These are phyloP conservation scores for Zapornia atra DNA, from an alignment of 2,113 vertebrate genomes.

Conservation along the genomic window DNA sequence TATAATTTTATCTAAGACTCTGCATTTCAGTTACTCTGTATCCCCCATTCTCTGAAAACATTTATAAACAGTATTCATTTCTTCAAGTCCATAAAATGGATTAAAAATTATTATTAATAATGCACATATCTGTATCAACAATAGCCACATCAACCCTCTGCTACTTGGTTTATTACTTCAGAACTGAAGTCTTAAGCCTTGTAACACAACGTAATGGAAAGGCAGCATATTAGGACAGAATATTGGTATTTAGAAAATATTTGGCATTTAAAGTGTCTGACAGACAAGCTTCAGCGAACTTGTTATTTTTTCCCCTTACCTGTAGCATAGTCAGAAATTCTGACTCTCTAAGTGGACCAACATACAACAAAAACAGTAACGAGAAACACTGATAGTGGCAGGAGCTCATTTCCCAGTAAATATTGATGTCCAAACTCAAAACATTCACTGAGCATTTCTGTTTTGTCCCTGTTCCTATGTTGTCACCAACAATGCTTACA, in stretches of 20 bases:
- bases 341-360: slow-evolving; percentile 26
- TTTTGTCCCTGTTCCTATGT: not conserved
- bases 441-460: not conserved
- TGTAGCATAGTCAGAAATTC: not conserved
- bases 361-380: not conserved
- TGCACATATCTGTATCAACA: not conserved
- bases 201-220: not conserved
- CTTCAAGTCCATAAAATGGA: not conserved
- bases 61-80: not conserved
- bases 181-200: not conserved
- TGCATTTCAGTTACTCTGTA: not conserved
- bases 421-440: slow-evolving; percentile 26
- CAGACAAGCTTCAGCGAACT: not conserved
- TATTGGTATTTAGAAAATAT: not conserved
- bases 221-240: not conserved
- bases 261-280: not conserved
- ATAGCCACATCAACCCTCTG: not conserved
- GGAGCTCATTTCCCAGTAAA: slow-evolving; percentile 45
- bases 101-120: not conserved
- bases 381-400: not conserved
- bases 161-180: not conserved
- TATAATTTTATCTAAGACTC: slow-evolving; percentile 11
- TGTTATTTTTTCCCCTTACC: not conserved
- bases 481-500: slow-evolving; percentile 28
- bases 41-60: not conserved